These are phyloP conservation scores for Drosophila varians DNA, from an alignment of 1,140 invertebrate genomes.

Conservation along the genomic window DNA sequence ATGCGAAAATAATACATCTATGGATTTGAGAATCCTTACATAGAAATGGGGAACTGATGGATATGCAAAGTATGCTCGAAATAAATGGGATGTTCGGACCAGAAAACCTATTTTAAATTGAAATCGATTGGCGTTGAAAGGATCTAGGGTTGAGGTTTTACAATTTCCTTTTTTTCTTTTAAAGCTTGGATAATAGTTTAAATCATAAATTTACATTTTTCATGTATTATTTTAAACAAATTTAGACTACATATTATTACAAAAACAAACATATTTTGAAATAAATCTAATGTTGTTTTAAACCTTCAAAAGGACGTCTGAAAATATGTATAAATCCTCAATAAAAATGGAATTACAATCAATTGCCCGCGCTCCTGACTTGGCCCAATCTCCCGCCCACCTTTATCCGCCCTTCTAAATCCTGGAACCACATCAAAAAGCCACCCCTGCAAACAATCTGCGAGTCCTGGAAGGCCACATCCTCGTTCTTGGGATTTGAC, in stretches of 20 bases:
- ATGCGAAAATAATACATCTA: constrained; percentile 23
- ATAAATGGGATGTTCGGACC: constrained; percentile 7
- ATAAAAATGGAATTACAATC: constrained; percentile 52
- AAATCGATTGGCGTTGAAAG: neutral
- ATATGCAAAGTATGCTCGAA: neutral
- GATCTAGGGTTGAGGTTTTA: neutral
- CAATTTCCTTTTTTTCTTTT: neutral
- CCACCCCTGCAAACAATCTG: constrained; percentile 32
- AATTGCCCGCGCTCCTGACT: constrained; percentile 16
- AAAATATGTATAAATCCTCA: neutral
- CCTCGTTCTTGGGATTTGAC: constrained; percentile 53
- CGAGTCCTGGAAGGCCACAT: constrained; percentile 23
- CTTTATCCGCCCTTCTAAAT: neutral
- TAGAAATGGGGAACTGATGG: neutral
- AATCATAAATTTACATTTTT: neutral
- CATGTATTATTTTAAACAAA: too few species aligned
- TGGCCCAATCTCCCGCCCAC: neutral
- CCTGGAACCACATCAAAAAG: constrained; percentile 19
- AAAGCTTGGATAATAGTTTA: neutral
- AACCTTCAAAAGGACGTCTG: too few species aligned
- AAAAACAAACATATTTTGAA: too few species aligned
- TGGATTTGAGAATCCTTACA: neutral
- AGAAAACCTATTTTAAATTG: constrained; percentile 3
- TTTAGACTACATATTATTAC: too few species aligned
- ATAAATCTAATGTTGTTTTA: too few species aligned